phyloP scores from a whole-genome alignment of 2,888 invertebrate genomes.

The Chrysolina americana region DNA sequence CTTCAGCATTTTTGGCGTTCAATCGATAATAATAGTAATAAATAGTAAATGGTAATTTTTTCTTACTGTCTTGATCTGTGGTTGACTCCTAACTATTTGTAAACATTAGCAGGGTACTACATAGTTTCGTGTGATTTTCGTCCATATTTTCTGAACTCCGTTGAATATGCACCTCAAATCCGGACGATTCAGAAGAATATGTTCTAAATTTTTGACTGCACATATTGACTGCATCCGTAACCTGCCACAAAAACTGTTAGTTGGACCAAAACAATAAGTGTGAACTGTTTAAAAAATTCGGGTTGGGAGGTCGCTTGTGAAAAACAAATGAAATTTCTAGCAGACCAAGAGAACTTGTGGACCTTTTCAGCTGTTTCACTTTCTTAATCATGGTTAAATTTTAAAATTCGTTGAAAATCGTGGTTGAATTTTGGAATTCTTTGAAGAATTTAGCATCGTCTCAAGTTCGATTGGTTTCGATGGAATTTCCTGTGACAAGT shows the following conservation, averaged over 20 bases:
- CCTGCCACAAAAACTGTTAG: constrained; percentile 65
- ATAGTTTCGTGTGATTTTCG: constrained; percentile 62
- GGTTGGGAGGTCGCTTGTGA: constrained; percentile 31
- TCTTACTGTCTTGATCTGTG: constrained; percentile 48
- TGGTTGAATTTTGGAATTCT: too few species aligned
- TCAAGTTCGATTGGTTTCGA: too few species aligned
- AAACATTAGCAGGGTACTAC: constrained; percentile 65
- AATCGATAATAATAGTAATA: not conserved
- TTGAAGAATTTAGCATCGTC: too few species aligned
- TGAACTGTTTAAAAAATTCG: constrained; percentile 49
- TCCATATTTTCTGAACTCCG: constrained; percentile 62
- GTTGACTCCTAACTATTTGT: constrained; percentile 49
- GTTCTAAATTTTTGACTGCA: constrained; percentile 61
- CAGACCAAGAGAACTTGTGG: too few species aligned
- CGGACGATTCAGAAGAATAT: constrained; percentile 61
- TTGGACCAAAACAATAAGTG: constrained; percentile 62
- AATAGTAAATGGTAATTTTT: constrained; percentile 28
- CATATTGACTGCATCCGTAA: constrained; percentile 63
- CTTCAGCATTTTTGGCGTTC: not conserved
- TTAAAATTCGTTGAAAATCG: too few species aligned
- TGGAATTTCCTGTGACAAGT: not conserved
- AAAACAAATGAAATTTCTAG: constrained; percentile 44
- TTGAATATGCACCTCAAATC: constrained; percentile 24
- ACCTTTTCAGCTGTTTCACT: too few species aligned
- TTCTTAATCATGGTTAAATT: too few species aligned